These are phyloP conservation scores for Drosophila mauritiana DNA, from an alignment of 1,140 invertebrate genomes.

Conservation along the genomic window DNA sequence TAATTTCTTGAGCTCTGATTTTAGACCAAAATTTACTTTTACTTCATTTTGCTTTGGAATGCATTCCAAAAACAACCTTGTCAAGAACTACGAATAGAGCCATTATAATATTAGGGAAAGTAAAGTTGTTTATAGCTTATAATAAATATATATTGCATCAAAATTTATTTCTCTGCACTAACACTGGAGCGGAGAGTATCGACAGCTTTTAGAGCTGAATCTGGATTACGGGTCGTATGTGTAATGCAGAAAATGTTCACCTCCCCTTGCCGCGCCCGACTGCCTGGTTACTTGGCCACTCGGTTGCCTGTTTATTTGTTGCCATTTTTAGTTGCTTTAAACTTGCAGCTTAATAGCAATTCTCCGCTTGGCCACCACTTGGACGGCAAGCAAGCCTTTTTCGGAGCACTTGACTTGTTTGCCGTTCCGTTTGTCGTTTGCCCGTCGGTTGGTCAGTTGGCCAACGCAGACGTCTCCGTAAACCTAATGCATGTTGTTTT, in stretches of 20 bases:
- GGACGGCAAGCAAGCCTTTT: constrained; percentile 8
- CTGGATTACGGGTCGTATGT: constrained; percentile 71
- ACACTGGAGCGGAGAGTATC: constrained; percentile 33
- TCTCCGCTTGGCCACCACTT: constrained; percentile 60
- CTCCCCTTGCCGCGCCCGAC: neutral
- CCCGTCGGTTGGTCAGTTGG: constrained; percentile 41
- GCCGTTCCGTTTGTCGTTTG: constrained; percentile 49
- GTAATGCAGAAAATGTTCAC: constrained; percentile 44
- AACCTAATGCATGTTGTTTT: constrained; percentile 29
- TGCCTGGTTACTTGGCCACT: neutral
- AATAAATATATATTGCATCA: neutral
- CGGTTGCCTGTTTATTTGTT: constrained; percentile 69
- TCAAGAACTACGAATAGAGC: no score
- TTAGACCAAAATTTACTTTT: no score
- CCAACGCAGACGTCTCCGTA: constrained; percentile 29
- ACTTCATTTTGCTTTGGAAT: neutral
- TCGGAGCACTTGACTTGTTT: constrained; percentile 66
- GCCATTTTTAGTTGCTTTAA: constrained; percentile 80
- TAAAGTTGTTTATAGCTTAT: no score
- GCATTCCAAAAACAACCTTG: no score
- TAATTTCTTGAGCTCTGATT: no score
- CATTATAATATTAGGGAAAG: no score
- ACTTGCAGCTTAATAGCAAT: constrained; percentile 79
- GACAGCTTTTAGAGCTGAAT: constrained; percentile 58
- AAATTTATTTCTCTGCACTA: constrained; percentile 15